These are phyloP conservation scores for Ephestia elutella DNA, from an alignment of 1,140 invertebrate species.

Conservation along the genomic window DNA sequence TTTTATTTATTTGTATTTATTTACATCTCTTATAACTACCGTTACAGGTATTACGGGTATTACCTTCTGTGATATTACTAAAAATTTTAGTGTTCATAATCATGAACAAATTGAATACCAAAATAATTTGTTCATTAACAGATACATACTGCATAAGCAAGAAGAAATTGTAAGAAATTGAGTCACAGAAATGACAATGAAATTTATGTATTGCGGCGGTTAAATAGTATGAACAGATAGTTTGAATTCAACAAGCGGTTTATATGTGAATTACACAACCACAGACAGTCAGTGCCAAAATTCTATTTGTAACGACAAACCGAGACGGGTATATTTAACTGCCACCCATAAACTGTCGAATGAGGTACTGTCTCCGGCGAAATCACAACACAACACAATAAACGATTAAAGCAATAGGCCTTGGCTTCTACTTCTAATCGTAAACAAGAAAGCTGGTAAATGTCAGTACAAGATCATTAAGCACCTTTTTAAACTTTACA, in stretches of 20 bases:
- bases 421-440: not conserved
- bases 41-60: too few species aligned
- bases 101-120: too few species aligned
- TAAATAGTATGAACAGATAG: conserved; percentile 44
- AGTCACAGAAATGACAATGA: not conserved
- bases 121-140: too few species aligned
- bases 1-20: too few species aligned
- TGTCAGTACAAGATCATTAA: not conserved
- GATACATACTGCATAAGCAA: too few species aligned
- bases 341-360: conserved; percentile 69
- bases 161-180: not conserved
- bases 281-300: conserved; percentile 70
- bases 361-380: conserved; percentile 35
- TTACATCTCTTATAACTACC: too few species aligned
- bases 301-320: conserved; percentile 72
- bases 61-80: too few species aligned
- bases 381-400: conserved; percentile 13
- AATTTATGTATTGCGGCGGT: not conserved
- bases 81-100: too few species aligned
- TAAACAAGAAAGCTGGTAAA: not conserved
- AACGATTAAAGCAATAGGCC: conserved; percentile 1
- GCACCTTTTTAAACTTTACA: too few species aligned
- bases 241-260: conserved; percentile 64
- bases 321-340: conserved; percentile 72
- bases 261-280: conserved; percentile 71